Conservation (phyloP, 2,888 invertebrate genomes). For the Eledone cirrhosa region DNA sequence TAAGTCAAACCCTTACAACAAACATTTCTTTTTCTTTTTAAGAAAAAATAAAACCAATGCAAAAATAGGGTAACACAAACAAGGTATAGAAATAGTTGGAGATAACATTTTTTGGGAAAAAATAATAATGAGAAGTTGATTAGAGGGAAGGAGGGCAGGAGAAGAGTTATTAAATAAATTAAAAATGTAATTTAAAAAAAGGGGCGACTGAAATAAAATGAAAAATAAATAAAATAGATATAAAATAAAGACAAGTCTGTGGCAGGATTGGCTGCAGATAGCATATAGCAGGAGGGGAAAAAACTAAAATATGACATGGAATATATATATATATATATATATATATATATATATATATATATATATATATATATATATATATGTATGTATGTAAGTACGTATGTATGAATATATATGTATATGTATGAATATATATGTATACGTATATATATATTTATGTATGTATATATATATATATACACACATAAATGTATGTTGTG, state of each 20-base stretch:
- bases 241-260: constrained; percentile 1
- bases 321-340: background rate
- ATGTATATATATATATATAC: too few relatives aligned
- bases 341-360: too few relatives aligned
- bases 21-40: too few relatives aligned
- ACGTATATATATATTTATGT: too few relatives aligned
- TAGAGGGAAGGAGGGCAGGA: background rate
- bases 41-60: too few relatives aligned
- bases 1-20: too few relatives aligned
- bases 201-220: background rate
- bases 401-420: background rate
- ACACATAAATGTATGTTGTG: too few relatives aligned
- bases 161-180: constrained; percentile 26
- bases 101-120: background rate
- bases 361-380: too few relatives aligned
- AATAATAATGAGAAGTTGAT: background rate
- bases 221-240: constrained; percentile 17
- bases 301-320: constrained; percentile 2
- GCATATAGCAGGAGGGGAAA: constrained; percentile 28
- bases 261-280: constrained; percentile 30
- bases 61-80: background rate
- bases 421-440: background rate
- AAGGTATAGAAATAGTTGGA: constrained; percentile 13
- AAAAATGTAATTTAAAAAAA: constrained; percentile 17
- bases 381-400: background rate